Evolutionary conservation across 2,113 vertebrate species (phyloP).

Genomic region (Otis tarda): DNA sequence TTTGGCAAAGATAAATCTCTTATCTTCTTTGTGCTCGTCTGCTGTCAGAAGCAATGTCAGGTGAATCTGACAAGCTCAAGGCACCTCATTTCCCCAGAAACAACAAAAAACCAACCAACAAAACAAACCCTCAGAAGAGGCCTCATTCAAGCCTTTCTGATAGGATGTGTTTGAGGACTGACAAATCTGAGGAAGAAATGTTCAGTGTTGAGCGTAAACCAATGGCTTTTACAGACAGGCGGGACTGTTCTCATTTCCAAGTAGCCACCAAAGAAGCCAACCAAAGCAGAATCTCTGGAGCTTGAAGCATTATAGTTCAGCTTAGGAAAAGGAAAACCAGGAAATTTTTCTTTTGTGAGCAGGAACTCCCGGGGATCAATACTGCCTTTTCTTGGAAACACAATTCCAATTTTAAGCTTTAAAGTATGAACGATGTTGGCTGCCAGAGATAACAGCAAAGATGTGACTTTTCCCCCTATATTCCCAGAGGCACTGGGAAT

Average conservation of each 20-base stretch:
- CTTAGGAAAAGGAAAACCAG: neutral
- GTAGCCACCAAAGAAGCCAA: neutral
- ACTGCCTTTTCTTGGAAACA: neutral
- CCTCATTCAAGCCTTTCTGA: neutral
- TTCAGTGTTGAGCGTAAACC: neutral
- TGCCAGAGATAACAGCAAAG: neutral
- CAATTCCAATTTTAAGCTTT: neutral
- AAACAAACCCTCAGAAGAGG: neutral
- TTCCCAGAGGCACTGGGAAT: neutral
- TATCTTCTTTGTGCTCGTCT: neutral
- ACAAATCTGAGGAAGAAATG: neutral
- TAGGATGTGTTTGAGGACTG: neutral
- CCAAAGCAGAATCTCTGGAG: neutral
- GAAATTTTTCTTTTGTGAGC: neutral
- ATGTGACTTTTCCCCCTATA: neutral
- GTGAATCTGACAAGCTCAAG: neutral
- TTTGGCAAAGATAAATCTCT: neutral
- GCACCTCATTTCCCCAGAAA: neutral
- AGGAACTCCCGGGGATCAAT: neutral
- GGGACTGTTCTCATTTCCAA: neutral
- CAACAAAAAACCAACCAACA: neutral
- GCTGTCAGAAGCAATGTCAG: slow-evolving; percentile 1
- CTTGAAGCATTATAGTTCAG: neutral
- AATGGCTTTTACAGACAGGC: neutral
- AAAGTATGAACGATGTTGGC: neutral